Base-by-base conservation (phyloP, 1,140 invertebrate genomes). In the Cotesia vestalis region DNA sequence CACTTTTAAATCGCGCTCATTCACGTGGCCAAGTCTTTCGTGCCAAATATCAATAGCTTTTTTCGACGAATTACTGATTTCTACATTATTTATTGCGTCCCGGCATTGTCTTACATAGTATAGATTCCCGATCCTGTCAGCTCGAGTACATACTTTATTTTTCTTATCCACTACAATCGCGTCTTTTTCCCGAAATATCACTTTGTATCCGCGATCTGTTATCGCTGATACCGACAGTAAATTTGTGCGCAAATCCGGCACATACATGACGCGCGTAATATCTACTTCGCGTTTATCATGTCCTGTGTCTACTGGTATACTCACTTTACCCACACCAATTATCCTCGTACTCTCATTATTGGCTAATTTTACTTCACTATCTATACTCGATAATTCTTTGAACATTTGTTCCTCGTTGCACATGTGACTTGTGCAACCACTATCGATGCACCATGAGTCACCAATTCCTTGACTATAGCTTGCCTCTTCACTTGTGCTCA, bases 171-270 rank as follows among this genome's bases (percentile, higher is more conserved):
- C 17, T 9, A 77, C 62, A 6, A 71, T 40, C 27, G 72, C 69
- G 4, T 73, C 72, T 6, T 69, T 67, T 27, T 66, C 51, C 17
- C 61, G 27, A 52, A 77, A 77, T 8, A 12, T 40, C 1, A 77
- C 75, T 40, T 73, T 55, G 14, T 60, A 69, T 36, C 53, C 55
- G 52, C 66, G 67, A 64, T 77, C 73, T 17, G 67, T 72, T 4
- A 68, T 66, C 20, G 71, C 67, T 2, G 72, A 46, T 3, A 76
- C 69, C 3, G 75, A 76, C 14, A 76, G 20, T 52, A 75, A 69
- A 69, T 75, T 77, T 27, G 73, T 71, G 2, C 76, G 59, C 35
- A 77, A 73, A 52, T 77, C 71, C 9, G 72, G 60, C 4, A 74
- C 73, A 59, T 75, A 67, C 4, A 67, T 53, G 4, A 69, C 74